These are phyloP conservation scores for Dicerorhinus sumatrensis DNA, from an alignment of 2,113 vertebrate species.

Conservation along the genomic window DNA sequence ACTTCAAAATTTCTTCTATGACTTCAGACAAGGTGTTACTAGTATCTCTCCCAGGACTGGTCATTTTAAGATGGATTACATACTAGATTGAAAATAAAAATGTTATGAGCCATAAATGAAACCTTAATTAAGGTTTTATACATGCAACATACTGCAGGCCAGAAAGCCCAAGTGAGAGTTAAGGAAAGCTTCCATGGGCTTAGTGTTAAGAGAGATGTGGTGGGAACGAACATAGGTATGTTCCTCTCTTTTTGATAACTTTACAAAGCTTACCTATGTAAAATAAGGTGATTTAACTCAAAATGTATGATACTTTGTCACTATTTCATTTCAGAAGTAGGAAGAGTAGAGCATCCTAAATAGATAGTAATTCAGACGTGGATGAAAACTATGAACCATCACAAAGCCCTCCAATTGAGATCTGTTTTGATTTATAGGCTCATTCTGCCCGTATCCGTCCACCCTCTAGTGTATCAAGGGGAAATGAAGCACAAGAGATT, in stretches of 20 bases:
- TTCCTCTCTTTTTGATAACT: not conserved
- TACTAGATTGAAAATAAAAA: constrained; percentile 17
- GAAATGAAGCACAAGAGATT: not conserved
- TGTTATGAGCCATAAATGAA: not conserved
- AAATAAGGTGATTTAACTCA: not conserved
- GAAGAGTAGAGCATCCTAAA: not conserved
- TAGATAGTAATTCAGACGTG: not conserved
- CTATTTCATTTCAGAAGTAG: not conserved
- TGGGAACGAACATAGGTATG: not conserved
- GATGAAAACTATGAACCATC: not conserved
- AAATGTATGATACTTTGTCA: not conserved
- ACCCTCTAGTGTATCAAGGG: not conserved
- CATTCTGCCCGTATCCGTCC: not conserved
- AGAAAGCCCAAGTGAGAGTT: not conserved
- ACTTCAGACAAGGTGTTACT: not conserved
- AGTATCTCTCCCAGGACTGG: not conserved
- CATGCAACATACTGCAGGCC: not conserved
- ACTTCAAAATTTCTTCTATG: not conserved
- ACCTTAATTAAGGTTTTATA: constrained; percentile 8
- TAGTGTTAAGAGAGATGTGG: not conserved
- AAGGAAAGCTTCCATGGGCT: not conserved
- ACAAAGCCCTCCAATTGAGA: not conserved
- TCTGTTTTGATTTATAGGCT: not conserved
- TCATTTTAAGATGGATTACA: not conserved
- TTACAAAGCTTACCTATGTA: not conserved